Evolutionary conservation across 2,797 vertebrate genomes (phyloP), one percentile per base, ranked within the genome.

Genomic region (Caiman crocodilus): DNA sequence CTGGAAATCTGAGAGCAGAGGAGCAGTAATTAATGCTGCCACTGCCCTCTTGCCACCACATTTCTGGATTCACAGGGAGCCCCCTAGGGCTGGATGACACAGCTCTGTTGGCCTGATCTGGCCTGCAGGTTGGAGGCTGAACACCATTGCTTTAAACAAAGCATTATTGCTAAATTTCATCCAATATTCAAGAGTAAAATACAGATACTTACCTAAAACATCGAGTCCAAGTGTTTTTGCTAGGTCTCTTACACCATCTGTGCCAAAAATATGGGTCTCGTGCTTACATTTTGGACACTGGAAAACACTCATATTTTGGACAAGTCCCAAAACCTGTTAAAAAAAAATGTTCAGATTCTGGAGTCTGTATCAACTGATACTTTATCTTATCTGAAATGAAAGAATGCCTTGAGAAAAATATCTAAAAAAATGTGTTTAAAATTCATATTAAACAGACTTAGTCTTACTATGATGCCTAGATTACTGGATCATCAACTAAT

Each of bases 301-400:
- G 97, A 99, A 99, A 97, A 99, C 98, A 93, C 99, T 99, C 99
- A 99, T 99, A 96, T 99, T 99, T 97, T 99, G 99, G 83, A 99
- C 97, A 96, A 99, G 98, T 17, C 99, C 99, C 67, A 99, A 97
- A 89, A 99, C 98, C 99, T 99, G 96, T 25, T 82, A 74, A 95
- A 95, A 94, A 94, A 89, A 30, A 21, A 90, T 50, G 56, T 84
- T 88, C 56, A 96, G 83, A 87, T 30, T 5, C 10, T 57, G 11
- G 50, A 60, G 79, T 90, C 21, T 83, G 59, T 6, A 58, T 7
- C 0, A 0, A 1, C 20, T 83, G 42, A 79, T 76, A n/a, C 28
- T 80, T n/a, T 82, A 42, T 23, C 17, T 69, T 7, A 63, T 60
- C 78, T 2, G 71, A 88, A 94, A 82, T 35, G 30, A 23, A 90